Evolutionary conservation across 2,797 vertebrate genomes (phyloP), one percentile per base, ranked within the genome.

Genomic region (Betta splendens): DNA sequence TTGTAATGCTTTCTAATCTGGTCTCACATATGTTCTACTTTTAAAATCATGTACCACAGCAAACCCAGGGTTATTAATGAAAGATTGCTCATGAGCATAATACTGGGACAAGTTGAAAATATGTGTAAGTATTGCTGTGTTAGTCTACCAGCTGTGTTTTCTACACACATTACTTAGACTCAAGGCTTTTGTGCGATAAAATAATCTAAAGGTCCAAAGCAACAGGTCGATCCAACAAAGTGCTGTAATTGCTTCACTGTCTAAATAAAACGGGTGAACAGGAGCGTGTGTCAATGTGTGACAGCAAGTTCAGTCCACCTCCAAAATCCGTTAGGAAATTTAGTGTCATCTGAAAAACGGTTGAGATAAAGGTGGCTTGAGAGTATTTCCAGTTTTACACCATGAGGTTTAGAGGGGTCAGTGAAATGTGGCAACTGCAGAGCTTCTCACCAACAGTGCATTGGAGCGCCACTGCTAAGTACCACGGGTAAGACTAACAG

Each of bases 381-480:
- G 31, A 18, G 44, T 20, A 46, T 32, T 3, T 45, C 38, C 25
- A 40, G 45, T 20, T 12, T 59, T 32, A 38, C 46, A 25, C 35
- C 17, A 20, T 32, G 49, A 60, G 56, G 54, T 33, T 9, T n/a
- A 54, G 35, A 52, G 21, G 53, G 75, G 64, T 17, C 20, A 20
- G 21, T 47, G 52, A 68, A 63, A 35, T 54, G 40, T 17, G 49
- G 69, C 47, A 33, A 47, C 48, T 31, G 58, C 28, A 16, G 3
- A 29, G 47, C 64, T 74, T 76, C 85, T 64, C 50, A 7, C 60
- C 69, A 57, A 62, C 9, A 9, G 28, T 44, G 77, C 56, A 60
- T 88, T 87, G 69, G 72, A 87, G 83, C 9, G 61, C 58, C 53
- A 50, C 69, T 84, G 84, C 64, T 63, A 89, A 90, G 85, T 85